These are phyloP conservation scores for Pangasianodon hypophthalmus DNA, from an alignment of 2,113 vertebrate genomes.

Conservation along the genomic window DNA sequence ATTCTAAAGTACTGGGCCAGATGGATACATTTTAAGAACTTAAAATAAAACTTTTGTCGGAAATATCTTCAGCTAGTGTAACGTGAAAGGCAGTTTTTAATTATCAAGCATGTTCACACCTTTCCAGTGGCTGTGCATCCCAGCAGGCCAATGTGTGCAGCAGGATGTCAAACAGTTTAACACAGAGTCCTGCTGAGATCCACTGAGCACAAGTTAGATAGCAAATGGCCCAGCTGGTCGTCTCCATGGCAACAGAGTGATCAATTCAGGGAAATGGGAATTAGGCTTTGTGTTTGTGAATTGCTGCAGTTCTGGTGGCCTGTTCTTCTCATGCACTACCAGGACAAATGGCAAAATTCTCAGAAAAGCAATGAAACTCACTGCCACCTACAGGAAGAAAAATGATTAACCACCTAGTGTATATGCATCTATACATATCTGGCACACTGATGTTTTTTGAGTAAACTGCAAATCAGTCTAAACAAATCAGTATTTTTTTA, in stretches of 20 bases:
- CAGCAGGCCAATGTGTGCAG: slow-evolving; percentile 12
- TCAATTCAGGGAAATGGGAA: slow-evolving; percentile 1
- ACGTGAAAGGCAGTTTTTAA: background rate
- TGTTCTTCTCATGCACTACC: background rate
- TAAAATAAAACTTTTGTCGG: background rate
- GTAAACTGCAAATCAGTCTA: background rate
- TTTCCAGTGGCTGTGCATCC: slow-evolving; percentile 10
- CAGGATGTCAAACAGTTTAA: slow-evolving; percentile 26
- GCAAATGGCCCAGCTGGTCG: slow-evolving; percentile 29
- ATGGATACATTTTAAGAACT: background rate
- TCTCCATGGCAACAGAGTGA: slow-evolving; percentile 38
- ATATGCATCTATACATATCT: background rate
- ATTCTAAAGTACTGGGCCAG: background rate
- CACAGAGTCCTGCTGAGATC: background rate
- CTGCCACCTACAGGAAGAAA: slow-evolving; percentile 24
- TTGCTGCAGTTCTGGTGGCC: background rate
- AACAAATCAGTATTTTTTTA: background rate
- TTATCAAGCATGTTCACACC: slow-evolving; percentile 6
- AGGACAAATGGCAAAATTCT: background rate
- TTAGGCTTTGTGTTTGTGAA: slow-evolving; percentile 30
- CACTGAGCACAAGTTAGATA: background rate
- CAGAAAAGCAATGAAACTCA: background rate
- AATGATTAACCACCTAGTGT: background rate
- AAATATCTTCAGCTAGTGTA: background rate
- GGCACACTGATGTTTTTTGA: background rate